These are phyloP conservation scores for Synanthedon vespiformis DNA, from an alignment of 2,888 invertebrate species.

Conservation along the genomic window DNA sequence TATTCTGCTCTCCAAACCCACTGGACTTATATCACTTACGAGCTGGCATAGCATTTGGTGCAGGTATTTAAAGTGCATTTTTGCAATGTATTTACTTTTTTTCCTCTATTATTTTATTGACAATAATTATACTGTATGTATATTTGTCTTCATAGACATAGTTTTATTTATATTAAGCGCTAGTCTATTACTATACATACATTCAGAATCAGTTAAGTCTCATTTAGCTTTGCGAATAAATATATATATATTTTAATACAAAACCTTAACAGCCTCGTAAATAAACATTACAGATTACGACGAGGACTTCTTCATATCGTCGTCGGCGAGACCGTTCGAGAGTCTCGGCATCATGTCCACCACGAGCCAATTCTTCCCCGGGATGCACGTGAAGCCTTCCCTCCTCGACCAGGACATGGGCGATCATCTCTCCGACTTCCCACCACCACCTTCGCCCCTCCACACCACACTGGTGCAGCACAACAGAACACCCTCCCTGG, in stretches of 20 bases:
- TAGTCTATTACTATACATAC: too few species aligned
- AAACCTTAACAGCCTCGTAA: not conserved
- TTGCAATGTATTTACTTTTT: too few species aligned
- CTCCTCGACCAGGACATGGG: slow-evolving; percentile 27
- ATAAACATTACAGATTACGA: slow-evolving; percentile 49
- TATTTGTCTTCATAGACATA: too few species aligned
- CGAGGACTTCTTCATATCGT: slow-evolving; percentile 81
- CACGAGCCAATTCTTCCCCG: slow-evolving; percentile 80
- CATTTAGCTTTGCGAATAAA: too few species aligned
- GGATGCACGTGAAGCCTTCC: slow-evolving; percentile 53
- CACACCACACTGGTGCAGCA: slow-evolving; percentile 18
- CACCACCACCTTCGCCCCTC: slow-evolving; percentile 19
- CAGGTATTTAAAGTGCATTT: slow-evolving; percentile 15
- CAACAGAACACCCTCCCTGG: slow-evolving; percentile 42
- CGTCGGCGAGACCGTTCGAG: slow-evolving; percentile 80
- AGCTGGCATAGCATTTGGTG: slow-evolving; percentile 43
- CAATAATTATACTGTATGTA: too few species aligned
- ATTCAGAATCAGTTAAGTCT: too few species aligned
- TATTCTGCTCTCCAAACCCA: slow-evolving; percentile 43
- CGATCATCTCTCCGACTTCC: slow-evolving; percentile 27
- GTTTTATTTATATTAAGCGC: too few species aligned
- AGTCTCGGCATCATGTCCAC: slow-evolving; percentile 64
- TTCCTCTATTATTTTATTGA: too few species aligned
- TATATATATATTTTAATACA: too few species aligned
- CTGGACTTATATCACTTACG: slow-evolving; percentile 44